These are phyloP conservation scores for Drosophila pegasa DNA, from an alignment of 2,888 invertebrate species.

Conservation along the genomic window DNA sequence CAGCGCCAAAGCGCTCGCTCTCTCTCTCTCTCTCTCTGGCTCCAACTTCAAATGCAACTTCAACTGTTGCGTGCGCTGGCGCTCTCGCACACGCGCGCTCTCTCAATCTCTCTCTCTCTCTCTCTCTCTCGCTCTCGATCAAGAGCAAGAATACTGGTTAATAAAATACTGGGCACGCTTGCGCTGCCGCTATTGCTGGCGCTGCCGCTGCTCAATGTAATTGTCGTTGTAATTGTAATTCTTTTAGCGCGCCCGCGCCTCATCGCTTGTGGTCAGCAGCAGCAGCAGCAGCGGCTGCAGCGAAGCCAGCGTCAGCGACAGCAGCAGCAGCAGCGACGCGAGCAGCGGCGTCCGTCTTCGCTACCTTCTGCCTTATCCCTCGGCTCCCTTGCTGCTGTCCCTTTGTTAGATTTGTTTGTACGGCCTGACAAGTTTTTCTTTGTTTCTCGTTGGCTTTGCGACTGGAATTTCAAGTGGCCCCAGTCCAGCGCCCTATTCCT, in stretches of 20 bases:
- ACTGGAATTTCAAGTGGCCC: slow-evolving; percentile 67
- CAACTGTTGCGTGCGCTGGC: slow-evolving; percentile 13
- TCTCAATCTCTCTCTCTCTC: slow-evolving; percentile 18
- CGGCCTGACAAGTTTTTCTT: slow-evolving; percentile 64
- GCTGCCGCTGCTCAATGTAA: slow-evolving; percentile 38
- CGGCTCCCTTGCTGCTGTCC: slow-evolving; percentile 19
- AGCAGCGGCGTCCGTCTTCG: slow-evolving; percentile 14
- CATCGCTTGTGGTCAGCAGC: slow-evolving; percentile 45
- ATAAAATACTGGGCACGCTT: slow-evolving; percentile 49
- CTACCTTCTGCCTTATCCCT: not conserved
- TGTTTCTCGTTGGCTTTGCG: slow-evolving; percentile 59
- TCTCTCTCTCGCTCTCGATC: slow-evolving; percentile 10
- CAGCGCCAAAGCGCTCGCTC: slow-evolving; percentile 28
- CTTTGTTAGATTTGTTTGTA: slow-evolving; percentile 65
- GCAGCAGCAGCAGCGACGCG: slow-evolving; percentile 3
- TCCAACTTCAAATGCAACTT: slow-evolving; percentile 56
- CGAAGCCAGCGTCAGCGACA: not conserved
- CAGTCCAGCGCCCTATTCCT: slow-evolving; percentile 11
- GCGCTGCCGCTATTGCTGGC: slow-evolving; percentile 11
- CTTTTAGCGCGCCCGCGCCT: slow-evolving; percentile 56
- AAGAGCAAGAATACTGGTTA: slow-evolving; percentile 52
- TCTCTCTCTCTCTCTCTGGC: slow-evolving; percentile 11
- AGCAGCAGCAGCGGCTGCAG: not conserved
- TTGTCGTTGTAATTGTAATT: slow-evolving; percentile 66
- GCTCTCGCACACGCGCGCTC: slow-evolving; percentile 17